These are phyloP conservation scores for Conus canariensis DNA, from an alignment of 2,888 invertebrate species.

Conservation along the genomic window DNA sequence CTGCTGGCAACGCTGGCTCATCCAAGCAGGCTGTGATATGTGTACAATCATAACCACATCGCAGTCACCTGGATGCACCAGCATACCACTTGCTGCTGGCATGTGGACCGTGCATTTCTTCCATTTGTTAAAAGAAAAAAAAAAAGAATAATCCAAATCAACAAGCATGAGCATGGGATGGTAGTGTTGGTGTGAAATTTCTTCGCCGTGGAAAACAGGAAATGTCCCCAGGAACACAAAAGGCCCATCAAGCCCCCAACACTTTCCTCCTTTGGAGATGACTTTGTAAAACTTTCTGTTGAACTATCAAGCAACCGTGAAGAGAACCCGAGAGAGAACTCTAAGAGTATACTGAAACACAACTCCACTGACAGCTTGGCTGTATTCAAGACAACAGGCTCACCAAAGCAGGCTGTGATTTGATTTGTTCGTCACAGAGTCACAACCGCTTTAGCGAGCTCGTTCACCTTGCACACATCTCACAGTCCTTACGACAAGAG, in stretches of 20 bases:
- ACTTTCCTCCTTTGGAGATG: too few species aligned
- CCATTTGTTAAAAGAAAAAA: neutral
- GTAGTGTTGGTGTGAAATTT: too few species aligned
- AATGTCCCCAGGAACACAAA: too few species aligned
- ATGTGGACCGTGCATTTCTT: neutral
- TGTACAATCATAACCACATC: constrained; percentile 84
- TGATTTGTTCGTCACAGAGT: constrained; percentile 84
- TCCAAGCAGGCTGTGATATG: constrained; percentile 99
- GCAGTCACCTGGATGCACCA: constrained; percentile 88
- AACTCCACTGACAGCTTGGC: neutral
- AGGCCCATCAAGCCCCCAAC: too few species aligned
- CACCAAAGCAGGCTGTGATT: constrained; percentile 99
- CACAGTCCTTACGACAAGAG: neutral
- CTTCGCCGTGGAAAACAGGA: too few species aligned
- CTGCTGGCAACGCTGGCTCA: constrained; percentile 67
- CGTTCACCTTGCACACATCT: neutral
- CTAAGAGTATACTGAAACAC: neutral
- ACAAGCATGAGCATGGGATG: too few species aligned
- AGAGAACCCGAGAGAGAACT: neutral
- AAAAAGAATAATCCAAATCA: too few species aligned
- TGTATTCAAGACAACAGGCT: constrained; percentile 55
- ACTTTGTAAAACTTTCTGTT: too few species aligned
- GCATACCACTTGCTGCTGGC: neutral
- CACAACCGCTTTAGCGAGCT: constrained; percentile 92
- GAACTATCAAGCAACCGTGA: too few species aligned